Base-by-base conservation (phyloP, 2,113 vertebrate species). In the Larimichthys crocea region DNA sequence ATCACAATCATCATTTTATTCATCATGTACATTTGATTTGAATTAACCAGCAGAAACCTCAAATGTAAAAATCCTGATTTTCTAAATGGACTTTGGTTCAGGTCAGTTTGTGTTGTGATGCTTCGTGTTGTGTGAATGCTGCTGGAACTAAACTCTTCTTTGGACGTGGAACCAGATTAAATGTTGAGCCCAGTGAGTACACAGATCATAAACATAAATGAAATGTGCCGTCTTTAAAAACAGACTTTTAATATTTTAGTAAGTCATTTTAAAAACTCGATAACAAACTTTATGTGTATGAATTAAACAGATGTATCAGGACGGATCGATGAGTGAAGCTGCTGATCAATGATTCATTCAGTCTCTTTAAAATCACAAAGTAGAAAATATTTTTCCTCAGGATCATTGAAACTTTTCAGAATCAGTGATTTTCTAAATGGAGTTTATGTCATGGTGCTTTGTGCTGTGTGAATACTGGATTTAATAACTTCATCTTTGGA, bases 121-220 rank as follows among this genome's bases (percentile, higher is more conserved):
- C 35, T 76, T 67, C 35, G 24, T 44, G 44, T 67, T 79, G 84
- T 89, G 88, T 85, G 88, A 89, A 35, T 5, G 4, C 0, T 3
- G 0, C 2, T 31, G 3, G 2, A 55, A 71, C 4, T 24, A 56
- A 79, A 3, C 2, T 84, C 0, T 1, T 57, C 9, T 88, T 87
- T 74, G 78, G 82, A 55, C 55, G 49, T 46, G 78, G 74, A 78
- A 62, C 20, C 86, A 83, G 50, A 0, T 29, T 86, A 75, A 60
- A 4, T 0, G 6, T 81, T 24, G 75, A 83, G 48, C 4, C 46
- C 80, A 74, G 83, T 85, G 7, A 88, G 79, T 78, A 24, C 7
- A 4, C 3, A 12, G 4, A 16, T n/a, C 7, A 48, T 17, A 12
- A 57, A 1, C 19, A 26, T 7, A 5, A 7, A 26, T 8, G 1